Conservation (phyloP, 2,888 invertebrate species). For the Athripsodes cinereus region DNA sequence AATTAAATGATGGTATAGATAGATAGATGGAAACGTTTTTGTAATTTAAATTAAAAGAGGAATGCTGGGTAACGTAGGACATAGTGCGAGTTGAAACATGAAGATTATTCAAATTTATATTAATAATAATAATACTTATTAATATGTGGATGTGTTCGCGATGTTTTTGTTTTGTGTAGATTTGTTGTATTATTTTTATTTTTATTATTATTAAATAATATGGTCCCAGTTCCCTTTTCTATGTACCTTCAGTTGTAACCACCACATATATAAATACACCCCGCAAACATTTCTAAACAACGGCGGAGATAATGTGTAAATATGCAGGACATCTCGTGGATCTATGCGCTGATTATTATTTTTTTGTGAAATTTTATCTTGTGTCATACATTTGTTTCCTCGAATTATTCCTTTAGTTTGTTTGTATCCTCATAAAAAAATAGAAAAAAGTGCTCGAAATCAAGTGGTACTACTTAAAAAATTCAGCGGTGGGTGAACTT, state of each 20-base stretch:
- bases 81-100: conserved; percentile 9
- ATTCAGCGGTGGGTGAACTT: too few species aligned
- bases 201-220: neutral
- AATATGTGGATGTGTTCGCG: conserved; percentile 10
- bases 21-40: too few species aligned
- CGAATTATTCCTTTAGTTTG: too few species aligned
- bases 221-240: neutral
- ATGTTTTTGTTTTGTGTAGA: conserved; percentile 4
- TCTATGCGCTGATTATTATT: conserved; percentile 5
- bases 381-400: too few species aligned
- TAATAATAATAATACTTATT: conserved; percentile 1
- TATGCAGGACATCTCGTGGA: conserved; percentile 7
- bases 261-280: neutral
- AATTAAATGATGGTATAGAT: too few species aligned
- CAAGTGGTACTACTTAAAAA: too few species aligned
- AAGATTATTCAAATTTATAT: conserved; percentile 18
- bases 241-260: neutral
- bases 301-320: conserved; percentile 24
- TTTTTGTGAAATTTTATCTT: neutral
- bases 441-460: too few species aligned
- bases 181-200: too few species aligned
- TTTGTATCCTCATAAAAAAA: too few species aligned
- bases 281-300: conserved; percentile 16
- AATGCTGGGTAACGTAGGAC: neutral
- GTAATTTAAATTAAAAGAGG: too few species aligned